Conservation (phyloP, 2,797 vertebrate genomes). For the Xiphorhynchus erythropygius region DNA sequence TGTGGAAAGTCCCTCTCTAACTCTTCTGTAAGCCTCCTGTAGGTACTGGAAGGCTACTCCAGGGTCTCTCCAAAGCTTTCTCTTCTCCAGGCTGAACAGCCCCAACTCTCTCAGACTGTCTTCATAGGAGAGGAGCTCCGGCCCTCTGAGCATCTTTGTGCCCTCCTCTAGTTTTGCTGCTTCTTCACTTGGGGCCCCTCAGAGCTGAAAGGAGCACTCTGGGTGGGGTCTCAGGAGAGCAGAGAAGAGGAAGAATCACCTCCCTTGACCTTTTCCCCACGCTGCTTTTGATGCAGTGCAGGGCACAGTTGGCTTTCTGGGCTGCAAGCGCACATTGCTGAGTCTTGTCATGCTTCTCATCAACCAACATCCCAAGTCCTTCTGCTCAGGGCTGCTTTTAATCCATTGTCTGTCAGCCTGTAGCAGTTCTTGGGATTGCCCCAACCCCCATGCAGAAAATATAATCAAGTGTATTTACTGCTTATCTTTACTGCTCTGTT, state of each 20-base stretch:
- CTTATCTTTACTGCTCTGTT: background rate
- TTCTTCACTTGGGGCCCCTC: background rate
- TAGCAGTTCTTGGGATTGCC: background rate
- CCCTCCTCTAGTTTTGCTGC: background rate
- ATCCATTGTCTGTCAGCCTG: background rate
- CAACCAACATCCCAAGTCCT: background rate
- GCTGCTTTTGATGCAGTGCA: background rate
- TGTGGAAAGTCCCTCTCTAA: background rate
- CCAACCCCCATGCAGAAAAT: rapidly evolving
- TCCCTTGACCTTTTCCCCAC: background rate
- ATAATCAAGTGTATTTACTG: background rate
- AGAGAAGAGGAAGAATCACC: background rate
- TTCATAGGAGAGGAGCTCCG: background rate
- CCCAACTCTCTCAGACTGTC: background rate
- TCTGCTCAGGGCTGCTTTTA: background rate
- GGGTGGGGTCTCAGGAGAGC: background rate
- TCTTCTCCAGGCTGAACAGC: background rate
- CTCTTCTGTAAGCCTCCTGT: background rate
- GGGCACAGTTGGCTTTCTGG: background rate
- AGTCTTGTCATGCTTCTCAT: background rate
- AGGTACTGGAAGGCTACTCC: background rate
- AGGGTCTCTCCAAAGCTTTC: background rate
- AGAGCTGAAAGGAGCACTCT: background rate
- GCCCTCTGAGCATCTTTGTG: background rate
- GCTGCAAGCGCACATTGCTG: background rate